Conservation (phyloP, 2,113 vertebrate genomes). For the Lophura nycthemera region DNA sequence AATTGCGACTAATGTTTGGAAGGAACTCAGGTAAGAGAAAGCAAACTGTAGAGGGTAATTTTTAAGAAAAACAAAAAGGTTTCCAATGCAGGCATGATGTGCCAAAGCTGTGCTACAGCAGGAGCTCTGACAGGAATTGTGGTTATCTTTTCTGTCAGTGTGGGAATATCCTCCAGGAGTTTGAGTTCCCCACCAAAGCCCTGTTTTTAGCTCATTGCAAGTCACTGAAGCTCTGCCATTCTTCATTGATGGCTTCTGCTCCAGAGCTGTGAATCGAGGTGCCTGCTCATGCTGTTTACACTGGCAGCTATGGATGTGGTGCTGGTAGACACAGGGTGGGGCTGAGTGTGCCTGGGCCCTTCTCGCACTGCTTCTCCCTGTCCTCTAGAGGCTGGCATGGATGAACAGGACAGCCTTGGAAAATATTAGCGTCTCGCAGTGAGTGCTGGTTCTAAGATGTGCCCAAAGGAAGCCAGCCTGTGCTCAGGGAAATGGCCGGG, state of each 20-base stretch:
- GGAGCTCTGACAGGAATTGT: not conserved
- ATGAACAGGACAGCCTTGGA: slow-evolving; percentile 20
- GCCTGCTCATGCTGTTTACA: not conserved
- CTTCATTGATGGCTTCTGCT: not conserved
- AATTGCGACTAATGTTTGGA: not conserved
- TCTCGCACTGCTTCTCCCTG: slow-evolving; percentile 10
- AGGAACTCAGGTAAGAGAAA: not conserved
- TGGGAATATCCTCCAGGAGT: not conserved
- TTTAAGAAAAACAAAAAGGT: not conserved
- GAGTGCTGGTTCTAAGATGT: not conserved
- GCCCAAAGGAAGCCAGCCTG: not conserved
- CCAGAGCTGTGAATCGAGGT: not conserved
- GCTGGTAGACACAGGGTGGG: slow-evolving; percentile 3
- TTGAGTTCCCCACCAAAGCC: not conserved
- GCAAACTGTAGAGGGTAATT: not conserved
- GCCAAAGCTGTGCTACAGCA: not conserved
- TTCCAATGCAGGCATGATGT: not conserved
- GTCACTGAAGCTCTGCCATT: slow-evolving; percentile 7
- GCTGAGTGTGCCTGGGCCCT: not conserved
- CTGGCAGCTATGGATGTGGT: slow-evolving; percentile 36
- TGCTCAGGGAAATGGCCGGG: not conserved
- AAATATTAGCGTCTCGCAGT: slow-evolving; percentile 11
- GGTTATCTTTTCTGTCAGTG: not conserved
- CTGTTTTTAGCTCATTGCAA: not conserved
- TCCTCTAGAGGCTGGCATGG: not conserved